A percentile compares a stretch with the other conserved stretches of the same genome.
Conservation (phyloP, 2,888 invertebrate species). For the Nemotelus nigrinus region DNA sequence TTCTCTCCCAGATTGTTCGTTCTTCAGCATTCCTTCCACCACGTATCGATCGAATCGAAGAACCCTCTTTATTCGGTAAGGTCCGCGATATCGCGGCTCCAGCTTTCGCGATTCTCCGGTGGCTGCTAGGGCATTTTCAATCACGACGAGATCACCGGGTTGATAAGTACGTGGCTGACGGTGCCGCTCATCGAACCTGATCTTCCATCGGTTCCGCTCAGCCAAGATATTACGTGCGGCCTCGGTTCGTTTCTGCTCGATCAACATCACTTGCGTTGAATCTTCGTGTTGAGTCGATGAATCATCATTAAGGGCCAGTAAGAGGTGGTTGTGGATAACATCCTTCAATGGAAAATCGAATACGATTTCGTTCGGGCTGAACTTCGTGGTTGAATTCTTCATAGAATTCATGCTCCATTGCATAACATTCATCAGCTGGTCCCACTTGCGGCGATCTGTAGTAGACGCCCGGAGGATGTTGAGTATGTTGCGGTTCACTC, state of each 20-base stretch:
- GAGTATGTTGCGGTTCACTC: conserved; percentile 14
- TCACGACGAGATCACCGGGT: not conserved
- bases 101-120: conserved; percentile 52
- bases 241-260: conserved; percentile 8
- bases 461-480: not conserved
- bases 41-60: conserved; percentile 53
- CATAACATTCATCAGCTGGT: not conserved
- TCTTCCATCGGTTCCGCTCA: not conserved
- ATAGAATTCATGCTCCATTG: conserved; percentile 30
- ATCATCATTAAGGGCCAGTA: conserved; percentile 30
- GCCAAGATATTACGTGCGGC: conserved; percentile 1
- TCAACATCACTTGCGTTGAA: conserved; percentile 25
- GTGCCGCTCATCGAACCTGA: not conserved
- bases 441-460: not conserved
- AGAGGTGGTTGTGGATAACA: conserved; percentile 5
- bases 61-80: conserved; percentile 50
- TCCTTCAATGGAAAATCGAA: conserved; percentile 20
- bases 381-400: conserved; percentile 4
- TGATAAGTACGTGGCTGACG: not conserved
- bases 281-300: conserved; percentile 50
- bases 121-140: conserved; percentile 38
- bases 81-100: conserved; percentile 52
- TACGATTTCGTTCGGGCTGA: conserved; percentile 24
- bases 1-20: conserved; percentile 49
- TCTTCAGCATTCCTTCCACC: conserved; percentile 52